Conservation (phyloP, 1,140 invertebrate genomes). For the Drosophila bocqueti region DNA sequence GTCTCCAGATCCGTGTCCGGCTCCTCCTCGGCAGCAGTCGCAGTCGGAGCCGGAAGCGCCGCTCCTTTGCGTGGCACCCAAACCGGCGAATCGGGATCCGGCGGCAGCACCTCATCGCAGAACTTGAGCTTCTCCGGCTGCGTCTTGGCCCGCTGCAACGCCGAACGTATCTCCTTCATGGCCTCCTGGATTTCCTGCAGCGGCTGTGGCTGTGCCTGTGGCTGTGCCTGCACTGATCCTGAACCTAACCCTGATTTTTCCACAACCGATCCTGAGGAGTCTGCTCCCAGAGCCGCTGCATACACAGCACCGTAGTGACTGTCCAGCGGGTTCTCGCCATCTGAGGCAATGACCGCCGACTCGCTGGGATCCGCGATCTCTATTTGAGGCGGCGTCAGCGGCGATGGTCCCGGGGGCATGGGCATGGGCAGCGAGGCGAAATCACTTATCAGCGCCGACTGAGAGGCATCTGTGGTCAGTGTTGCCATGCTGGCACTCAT, state of each 20-base stretch:
- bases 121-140: slow-evolving; percentile 83
- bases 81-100: slow-evolving; percentile 76
- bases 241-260: background rate
- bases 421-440: slow-evolving; percentile 53
- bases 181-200: slow-evolving; percentile 88
- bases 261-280: slow-evolving; percentile 23
- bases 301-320: slow-evolving; percentile 64
- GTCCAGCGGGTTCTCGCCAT: slow-evolving; percentile 9
- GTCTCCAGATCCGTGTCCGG: slow-evolving; percentile 95
- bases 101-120: slow-evolving; percentile 76
- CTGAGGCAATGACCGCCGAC: slow-evolving; percentile 4
- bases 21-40: slow-evolving; percentile 87
- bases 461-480: slow-evolving; percentile 41
- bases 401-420: slow-evolving; percentile 28
- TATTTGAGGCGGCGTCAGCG: slow-evolving; percentile 52
- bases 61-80: slow-evolving; percentile 79
- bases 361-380: slow-evolving; percentile 38
- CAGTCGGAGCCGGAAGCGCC: background rate
- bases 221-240: slow-evolving; percentile 26
- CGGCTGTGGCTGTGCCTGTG: slow-evolving; percentile 27
- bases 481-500: slow-evolving; percentile 52
- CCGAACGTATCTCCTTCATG: slow-evolving; percentile 93
- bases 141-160: slow-evolving; percentile 89
- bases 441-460: slow-evolving; percentile 57
- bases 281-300: slow-evolving; percentile 56